Base-by-base conservation (phyloP, 2,888 invertebrate genomes). In the Blera fallax region DNA sequence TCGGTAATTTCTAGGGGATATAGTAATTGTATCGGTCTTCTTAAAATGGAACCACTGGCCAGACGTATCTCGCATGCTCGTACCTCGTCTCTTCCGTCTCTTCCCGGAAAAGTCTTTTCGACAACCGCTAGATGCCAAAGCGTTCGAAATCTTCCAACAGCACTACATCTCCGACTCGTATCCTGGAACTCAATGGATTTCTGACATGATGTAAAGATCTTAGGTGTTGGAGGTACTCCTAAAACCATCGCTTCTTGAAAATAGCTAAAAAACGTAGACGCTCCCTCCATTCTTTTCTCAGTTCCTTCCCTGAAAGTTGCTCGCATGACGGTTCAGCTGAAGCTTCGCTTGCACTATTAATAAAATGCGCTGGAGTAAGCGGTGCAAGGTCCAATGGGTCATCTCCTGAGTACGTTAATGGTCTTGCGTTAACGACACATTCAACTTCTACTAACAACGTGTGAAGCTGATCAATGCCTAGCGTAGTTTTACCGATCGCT, bases 81-180 rank as follows among this genome's bases (percentile, higher is more conserved):
- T 4, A 78, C 65, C 40, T 48, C n/a, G n/a, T n/a, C n/a, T n/a
- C n/a, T 70, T 11, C 79, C 78, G 56, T 87, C 87, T 64, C 78
- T 72, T 48, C 82, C 81, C 27, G 74, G 79, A 37, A 67, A 87
- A 45, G 24, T 72, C 14, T 65, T 56, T 11, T 67, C 24, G 10
- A 76, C 62, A 0, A 84, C 83, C n/a, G 80, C 87, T 62, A 84
- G 14, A 37, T 60, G 76, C 73, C 73, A 87, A 27, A 80, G 72
- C 3, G 76, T 16, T 45, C 83, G 72, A 7, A 67, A 70, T 87
- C 81, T 24, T 81, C 80, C 2, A 84, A 27, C 6, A 84, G 11
- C n/a, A 85, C 73, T 24, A 80, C 50, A 60, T 85, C 70, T 29
- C 78, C 81, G 3, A 56, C 43, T 54, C 40, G 14, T 14, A 64